These are phyloP conservation scores for Pipistrellus pipistrellus DNA, from an alignment of 2,797 vertebrate species.

Conservation along the genomic window DNA sequence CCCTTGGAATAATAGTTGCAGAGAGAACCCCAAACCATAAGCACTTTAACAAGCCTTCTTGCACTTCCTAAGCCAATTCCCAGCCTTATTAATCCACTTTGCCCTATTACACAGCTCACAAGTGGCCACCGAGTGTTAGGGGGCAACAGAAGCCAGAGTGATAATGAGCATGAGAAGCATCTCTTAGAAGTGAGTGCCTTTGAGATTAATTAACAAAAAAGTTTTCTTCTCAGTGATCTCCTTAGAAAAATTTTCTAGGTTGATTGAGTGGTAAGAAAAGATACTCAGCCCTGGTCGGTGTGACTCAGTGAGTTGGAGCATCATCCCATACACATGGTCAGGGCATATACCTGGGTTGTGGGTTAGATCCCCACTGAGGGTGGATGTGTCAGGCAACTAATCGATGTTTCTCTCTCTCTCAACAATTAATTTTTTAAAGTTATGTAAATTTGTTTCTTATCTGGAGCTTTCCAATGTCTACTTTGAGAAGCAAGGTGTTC, in stretches of 20 bases:
- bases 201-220: conserved; percentile 75
- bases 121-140: background rate
- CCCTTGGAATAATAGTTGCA: background rate
- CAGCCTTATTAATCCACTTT: background rate
- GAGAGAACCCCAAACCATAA: background rate
- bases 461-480: background rate
- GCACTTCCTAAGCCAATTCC: background rate
- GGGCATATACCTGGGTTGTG: background rate
- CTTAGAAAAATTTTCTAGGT: conserved; percentile 30
- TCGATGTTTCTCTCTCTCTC: background rate
- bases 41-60: conserved; percentile 41
- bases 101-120: conserved; percentile 21
- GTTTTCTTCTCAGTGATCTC: conserved; percentile 29
- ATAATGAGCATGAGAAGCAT: conserved; percentile 57
- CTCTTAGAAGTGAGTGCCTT: background rate
- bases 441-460: background rate
- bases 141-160: background rate
- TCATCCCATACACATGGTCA: background rate
- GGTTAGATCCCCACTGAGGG: background rate
- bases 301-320: background rate
- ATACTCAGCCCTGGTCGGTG: background rate
- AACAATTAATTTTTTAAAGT: background rate
- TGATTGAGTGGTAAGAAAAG: background rate
- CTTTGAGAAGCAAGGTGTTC: background rate
- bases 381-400: background rate